Percentiles rank a stretch among this genome's conserved stretches.
Conservation (phyloP, 1,140 invertebrate genomes). For the Phymastichus coffea region DNA sequence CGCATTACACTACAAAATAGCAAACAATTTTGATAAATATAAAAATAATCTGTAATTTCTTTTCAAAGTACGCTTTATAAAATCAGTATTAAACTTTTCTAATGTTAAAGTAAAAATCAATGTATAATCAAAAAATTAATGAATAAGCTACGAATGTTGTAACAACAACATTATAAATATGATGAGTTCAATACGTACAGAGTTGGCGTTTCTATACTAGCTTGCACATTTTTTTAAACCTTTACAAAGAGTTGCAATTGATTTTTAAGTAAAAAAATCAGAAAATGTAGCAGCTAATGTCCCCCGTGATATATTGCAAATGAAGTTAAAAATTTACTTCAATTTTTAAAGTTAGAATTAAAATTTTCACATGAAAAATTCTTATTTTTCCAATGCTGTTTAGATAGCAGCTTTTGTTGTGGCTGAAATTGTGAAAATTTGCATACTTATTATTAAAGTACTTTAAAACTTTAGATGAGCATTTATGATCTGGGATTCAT, state of each 20-base stretch:
- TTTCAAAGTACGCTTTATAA: background rate
- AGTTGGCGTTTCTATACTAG: no score
- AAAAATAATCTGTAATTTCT: background rate
- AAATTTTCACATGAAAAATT: no score
- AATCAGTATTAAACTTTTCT: constrained; percentile 25
- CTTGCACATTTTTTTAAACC: background rate
- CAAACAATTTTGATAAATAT: background rate
- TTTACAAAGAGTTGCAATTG: background rate
- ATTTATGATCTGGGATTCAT: no score
- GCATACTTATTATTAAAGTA: constrained; percentile 16
- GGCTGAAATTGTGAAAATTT: no score
- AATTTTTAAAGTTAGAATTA: no score
- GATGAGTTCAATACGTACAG: no score
- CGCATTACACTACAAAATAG: background rate
- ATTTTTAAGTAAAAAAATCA: background rate
- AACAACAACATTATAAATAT: no score
- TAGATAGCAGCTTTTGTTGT: no score
- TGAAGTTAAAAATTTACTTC: background rate
- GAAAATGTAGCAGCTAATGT: constrained; percentile 14
- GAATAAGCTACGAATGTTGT: background rate
- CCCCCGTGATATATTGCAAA: constrained; percentile 4
- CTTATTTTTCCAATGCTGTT: no score
- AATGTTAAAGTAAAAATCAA: constrained; percentile 14
- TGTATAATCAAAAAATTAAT: constrained; percentile 15
- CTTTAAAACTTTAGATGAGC: constrained; percentile 6